A percentile compares a stretch with the other conserved stretches of the same genome.
Conservation (phyloP, 2,797 vertebrate genomes). For the Silurus aristotelis region DNA sequence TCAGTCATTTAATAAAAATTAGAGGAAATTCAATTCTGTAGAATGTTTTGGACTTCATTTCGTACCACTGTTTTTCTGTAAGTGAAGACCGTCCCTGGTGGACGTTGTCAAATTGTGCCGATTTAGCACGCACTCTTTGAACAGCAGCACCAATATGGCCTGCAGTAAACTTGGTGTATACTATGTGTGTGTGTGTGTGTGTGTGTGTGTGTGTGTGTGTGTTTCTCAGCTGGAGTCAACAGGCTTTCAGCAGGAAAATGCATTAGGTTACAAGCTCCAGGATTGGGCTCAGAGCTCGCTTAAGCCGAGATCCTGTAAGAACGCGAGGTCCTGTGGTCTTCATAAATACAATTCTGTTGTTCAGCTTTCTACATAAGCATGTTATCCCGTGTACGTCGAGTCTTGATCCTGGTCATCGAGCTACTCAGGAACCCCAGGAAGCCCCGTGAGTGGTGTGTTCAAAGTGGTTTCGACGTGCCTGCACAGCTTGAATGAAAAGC, state of each 20-base stretch:
- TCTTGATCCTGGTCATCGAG: not conserved
- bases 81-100: slow-evolving; percentile 12
- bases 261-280: slow-evolving; percentile 49
- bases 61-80: not conserved
- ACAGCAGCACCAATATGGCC: slow-evolving; percentile 13
- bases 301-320: slow-evolving; percentile 32
- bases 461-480: slow-evolving; percentile 51
- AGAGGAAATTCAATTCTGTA: not conserved
- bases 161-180: slow-evolving; percentile 20
- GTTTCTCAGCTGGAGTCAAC: slow-evolving; percentile 31
- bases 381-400: not conserved
- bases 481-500: slow-evolving; percentile 62
- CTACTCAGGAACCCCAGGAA: slow-evolving; percentile 3
- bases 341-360: not conserved
- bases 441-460: slow-evolving; percentile 53
- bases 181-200: slow-evolving; percentile 22
- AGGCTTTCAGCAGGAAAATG: slow-evolving; percentile 44
- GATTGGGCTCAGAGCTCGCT: slow-evolving; percentile 23
- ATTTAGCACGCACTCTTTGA: slow-evolving; percentile 40
- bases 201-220: slow-evolving; percentile 9
- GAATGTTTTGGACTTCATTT: not conserved
- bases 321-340: not conserved
- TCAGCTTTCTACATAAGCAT: slow-evolving; percentile 1
- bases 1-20: not conserved
- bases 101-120: slow-evolving; percentile 34